These are phyloP conservation scores for Hoplostethus mediterraneus DNA, from an alignment of 2,797 vertebrate species.

Conservation along the genomic window DNA sequence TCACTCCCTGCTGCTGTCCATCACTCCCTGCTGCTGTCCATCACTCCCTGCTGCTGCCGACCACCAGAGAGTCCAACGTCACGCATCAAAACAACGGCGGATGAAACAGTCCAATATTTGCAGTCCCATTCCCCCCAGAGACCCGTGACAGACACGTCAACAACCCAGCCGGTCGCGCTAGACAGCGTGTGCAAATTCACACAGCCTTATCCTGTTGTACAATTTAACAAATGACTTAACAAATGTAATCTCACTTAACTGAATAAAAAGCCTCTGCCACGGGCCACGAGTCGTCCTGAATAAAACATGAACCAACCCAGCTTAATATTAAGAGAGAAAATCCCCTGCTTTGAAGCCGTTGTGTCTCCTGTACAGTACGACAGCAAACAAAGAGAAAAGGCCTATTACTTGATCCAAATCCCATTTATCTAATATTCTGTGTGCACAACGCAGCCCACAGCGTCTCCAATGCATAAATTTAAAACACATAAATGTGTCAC, in stretches of 20 bases:
- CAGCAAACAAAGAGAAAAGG: constrained; percentile 41
- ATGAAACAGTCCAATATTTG: constrained; percentile 2
- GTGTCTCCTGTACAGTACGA: constrained; percentile 16
- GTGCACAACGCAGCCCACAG: constrained; percentile 28
- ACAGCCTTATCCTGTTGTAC: constrained; percentile 63
- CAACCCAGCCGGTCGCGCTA: background rate
- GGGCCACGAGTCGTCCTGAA: constrained; percentile 68
- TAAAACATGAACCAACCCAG: constrained; percentile 70
- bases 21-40: background rate
- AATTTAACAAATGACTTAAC: constrained; percentile 79
- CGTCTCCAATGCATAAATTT: constrained; percentile 46
- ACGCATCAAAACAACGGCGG: too few species aligned
- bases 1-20: too few species aligned
- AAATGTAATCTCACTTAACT: constrained; percentile 76
- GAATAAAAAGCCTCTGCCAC: constrained; percentile 62
- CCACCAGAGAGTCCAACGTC: too few species aligned
- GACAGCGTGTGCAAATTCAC: constrained; percentile 45
- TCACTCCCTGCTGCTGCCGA: background rate
- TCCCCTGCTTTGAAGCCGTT: constrained; percentile 39
- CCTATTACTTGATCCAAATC: constrained; percentile 54
- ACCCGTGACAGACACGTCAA: constrained; percentile 12
- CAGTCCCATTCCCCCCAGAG: background rate
- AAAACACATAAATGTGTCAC: background rate
- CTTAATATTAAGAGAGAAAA: constrained; percentile 48
- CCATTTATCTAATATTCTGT: constrained; percentile 2